Evolutionary conservation across 1,140 invertebrate genomes (phyloP), one percentile per base, ranked within the genome.

Genomic region (Aphis craccivora): DNA sequence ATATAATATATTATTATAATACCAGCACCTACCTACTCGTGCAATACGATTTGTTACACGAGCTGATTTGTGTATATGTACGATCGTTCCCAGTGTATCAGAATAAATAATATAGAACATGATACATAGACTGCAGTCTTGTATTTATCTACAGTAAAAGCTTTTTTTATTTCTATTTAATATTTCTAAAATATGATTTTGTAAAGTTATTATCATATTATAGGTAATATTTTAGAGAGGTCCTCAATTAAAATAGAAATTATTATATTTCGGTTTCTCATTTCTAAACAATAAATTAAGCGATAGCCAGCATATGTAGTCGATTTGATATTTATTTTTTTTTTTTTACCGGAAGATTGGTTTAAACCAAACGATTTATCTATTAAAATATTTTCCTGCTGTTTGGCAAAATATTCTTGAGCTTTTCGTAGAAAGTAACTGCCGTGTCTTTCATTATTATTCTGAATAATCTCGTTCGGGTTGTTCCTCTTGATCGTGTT

Each of bases 1-100:
- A 35, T 76, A 76, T 76, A 76, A 76, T 76, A 76, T 76, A 76
- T n/a, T 76, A n/a, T 76, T n/a, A n/a, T 60, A 67, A 67, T n/a
- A 67, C 25, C 60, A 9, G 11, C 60, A 67, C 60, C 30, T 76
- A 76, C 60, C 60, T 76, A n/a, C 60, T 76, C n/a, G 60, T 4
- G 60, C 14, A 76, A n/a, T 76, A 35, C 30, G n/a, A 76, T 76
- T 76, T 35, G 60, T 18, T 76, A 76, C 60, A 0, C 0, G 30
- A n/a, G n/a, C 9, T 76, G 60, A 76, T 76, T n/a, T 76, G 60
- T 76, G 60, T n/a, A 6, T 67, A 30, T 30, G 30, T n/a, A 76
- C 60, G 14, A 35, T 14, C 11, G 30, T 76, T 14, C 14, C 60
- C 30, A 76, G 60, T n/a, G 30, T 30, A 76, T n/a, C 30, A 76